Evolutionary conservation across 2,888 invertebrate genomes (phyloP).

Genomic region (Trimorus sp.): DNA sequence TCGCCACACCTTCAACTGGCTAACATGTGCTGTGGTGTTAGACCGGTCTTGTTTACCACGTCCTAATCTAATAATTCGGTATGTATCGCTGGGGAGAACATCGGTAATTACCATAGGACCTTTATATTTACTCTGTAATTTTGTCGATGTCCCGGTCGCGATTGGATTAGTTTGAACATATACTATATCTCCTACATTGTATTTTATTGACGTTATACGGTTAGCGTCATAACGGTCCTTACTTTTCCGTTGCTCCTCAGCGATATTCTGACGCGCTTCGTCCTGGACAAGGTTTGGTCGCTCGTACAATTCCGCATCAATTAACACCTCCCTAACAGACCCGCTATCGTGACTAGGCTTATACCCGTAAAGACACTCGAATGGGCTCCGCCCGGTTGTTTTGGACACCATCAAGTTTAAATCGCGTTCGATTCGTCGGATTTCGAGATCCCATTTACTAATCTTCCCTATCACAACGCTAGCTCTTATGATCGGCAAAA

Average conservation of each 20-base stretch:
- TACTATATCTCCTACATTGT: too few species aligned
- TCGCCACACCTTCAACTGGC: too few species aligned
- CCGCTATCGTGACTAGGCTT: not conserved
- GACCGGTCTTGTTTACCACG: too few species aligned
- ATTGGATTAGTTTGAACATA: too few species aligned
- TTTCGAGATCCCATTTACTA: not conserved
- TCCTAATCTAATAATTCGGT: too few species aligned
- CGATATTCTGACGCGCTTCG: not conserved
- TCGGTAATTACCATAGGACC: too few species aligned
- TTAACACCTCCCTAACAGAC: not conserved
- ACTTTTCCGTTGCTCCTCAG: not conserved
- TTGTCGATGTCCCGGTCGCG: too few species aligned
- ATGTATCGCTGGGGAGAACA: too few species aligned
- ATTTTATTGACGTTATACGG: too few species aligned
- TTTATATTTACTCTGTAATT: too few species aligned
- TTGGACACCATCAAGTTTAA: conserved; percentile 4
- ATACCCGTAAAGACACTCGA: conserved; percentile 1
- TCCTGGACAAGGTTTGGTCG: not conserved
- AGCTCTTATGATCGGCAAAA: not conserved
- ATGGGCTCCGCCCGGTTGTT: not conserved
- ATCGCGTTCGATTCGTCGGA: conserved; percentile 2
- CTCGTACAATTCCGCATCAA: not conserved
- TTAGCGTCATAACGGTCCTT: not conserved
- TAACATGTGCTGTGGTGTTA: too few species aligned
- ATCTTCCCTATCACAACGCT: not conserved